Base-by-base conservation (phyloP, 2,797 vertebrate species). In the Peromyscus aztecus region DNA sequence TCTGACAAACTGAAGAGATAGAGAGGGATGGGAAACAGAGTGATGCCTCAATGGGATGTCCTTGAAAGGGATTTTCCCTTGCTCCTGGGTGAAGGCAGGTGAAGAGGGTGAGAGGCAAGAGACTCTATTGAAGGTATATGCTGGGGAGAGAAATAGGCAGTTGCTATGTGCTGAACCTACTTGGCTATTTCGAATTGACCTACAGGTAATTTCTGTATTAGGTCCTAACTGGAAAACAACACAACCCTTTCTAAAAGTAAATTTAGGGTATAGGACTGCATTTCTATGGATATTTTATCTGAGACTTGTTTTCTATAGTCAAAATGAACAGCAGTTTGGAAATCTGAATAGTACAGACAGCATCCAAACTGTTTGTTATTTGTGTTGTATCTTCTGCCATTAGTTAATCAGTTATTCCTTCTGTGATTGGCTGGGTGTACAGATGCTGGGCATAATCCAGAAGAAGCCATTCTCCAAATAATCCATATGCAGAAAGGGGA, bases 401-500 rank as follows among this genome's bases (percentile, higher is more conserved):
- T 52, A 82, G 46, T 46, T 81, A 69, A 57, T 46, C 87, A 21
- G 3, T 91, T 49, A 61, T 12, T 14, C 21, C 89, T 34, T 31
- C 43, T 75, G 29, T 78, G 81, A 31, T 75, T 91, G 81, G 34
- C 75, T 93, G 6, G 2, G 27, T 31, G 1, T 90, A 23, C 0
- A 65, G 89, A 67, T 65, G 5, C 5, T 90, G 34, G 23, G 34
- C 63, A 24, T 37, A 95, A 80, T 90, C 19, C 55, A 96, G 43
- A 57, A 91, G 9, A 83, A 61, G 2, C 6, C 21, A 84, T 91
- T 97, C 96, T 93, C 69, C 77, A 94, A 57, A 90, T 69, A 95
- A 95, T 63, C 57, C n/a, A 6, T 90, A 78, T 92, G 37, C 57
- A 89, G 55, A 91, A 94, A 55, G 6, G 6, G 13, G 17, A 46